Base-by-base conservation (phyloP, 2,888 invertebrate genomes). In the Xestia c-nigrum region DNA sequence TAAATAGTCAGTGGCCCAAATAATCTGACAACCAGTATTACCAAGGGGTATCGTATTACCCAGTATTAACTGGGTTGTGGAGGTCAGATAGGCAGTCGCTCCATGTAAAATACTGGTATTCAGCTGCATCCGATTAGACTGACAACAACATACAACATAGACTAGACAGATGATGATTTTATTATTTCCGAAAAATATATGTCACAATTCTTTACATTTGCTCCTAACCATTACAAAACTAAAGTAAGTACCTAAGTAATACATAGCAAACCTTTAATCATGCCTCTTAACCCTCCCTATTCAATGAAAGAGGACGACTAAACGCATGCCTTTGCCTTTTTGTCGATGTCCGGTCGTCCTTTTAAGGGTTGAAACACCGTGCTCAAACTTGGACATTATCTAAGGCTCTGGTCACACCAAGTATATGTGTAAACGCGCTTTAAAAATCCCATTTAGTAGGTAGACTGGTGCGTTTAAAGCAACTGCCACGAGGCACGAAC, bases 321-420 rank as follows among this genome's bases (percentile, higher is more conserved):
- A 65, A 67, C 57, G n/a, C 74, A 77, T 72, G 73, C 68, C 63
- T 74, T 46, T 71, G 43, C 76, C 74, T 79, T 76, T 81, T 72
- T 84, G 74, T 78, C 64, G 21, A 84, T 71, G 63, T 50, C 47
- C 70, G 61, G 52, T 67, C 70, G 59, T 47, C 76, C 64, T 81
- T 70, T 70, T 77, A 87, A 84, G 71, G 81, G 86, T 84, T 83
- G 71, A 81, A 82, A 84, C 76, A 80, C 71, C 66, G 69, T 74
- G 57, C 31, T 76, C 55, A 72, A 75, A 80, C 76, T 75, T 70
- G 71, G 72, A 21, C 75, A 72, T 67, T 83, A 74, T 81, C 68
- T 76, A 74, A 80, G 55, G 55, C 55, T 63, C 9, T 3, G 19
- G 0, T 14, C 16, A 46, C 40, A 77, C 21, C 14, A 52, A 24